A percentile compares a stretch with the other conserved stretches of the same genome.
phyloP scores from a whole-genome alignment of 1,140 invertebrate species.

The Thaumatotibia leucotreta region DNA sequence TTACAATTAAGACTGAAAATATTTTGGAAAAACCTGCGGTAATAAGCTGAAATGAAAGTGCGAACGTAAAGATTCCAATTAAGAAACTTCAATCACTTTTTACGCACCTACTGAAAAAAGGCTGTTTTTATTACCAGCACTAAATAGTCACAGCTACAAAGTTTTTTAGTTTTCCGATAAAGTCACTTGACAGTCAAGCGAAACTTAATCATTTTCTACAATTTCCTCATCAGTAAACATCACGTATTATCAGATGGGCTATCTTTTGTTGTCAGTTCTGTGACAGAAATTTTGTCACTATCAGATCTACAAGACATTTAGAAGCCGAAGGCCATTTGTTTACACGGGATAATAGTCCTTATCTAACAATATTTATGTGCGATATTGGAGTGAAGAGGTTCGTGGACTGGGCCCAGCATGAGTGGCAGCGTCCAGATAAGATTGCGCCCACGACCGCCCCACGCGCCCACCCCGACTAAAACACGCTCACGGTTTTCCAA shows the following conservation, averaged over 20 bases:
- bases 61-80: no score
- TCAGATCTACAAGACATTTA: not conserved
- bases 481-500: not conserved
- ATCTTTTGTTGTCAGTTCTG: not conserved
- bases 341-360: not conserved
- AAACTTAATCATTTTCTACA: not conserved
- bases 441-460: no score
- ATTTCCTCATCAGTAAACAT: not conserved
- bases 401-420: not conserved
- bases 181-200: not conserved
- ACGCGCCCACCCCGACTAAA: not conserved
- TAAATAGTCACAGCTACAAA: no score
- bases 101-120: no score
- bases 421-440: not conserved
- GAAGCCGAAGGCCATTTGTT: not conserved
- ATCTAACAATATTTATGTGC: not conserved
- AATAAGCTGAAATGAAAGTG: no score
- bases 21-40: not conserved
- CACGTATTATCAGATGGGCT: not conserved
- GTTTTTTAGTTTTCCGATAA: no score
- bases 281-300: not conserved
- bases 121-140: no score
- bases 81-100: no score
- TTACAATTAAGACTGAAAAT: not conserved
- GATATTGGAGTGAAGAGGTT: not conserved